phyloP scores from a whole-genome alignment of 1,140 invertebrate genomes.

The Cherax quadricarinatus region DNA sequence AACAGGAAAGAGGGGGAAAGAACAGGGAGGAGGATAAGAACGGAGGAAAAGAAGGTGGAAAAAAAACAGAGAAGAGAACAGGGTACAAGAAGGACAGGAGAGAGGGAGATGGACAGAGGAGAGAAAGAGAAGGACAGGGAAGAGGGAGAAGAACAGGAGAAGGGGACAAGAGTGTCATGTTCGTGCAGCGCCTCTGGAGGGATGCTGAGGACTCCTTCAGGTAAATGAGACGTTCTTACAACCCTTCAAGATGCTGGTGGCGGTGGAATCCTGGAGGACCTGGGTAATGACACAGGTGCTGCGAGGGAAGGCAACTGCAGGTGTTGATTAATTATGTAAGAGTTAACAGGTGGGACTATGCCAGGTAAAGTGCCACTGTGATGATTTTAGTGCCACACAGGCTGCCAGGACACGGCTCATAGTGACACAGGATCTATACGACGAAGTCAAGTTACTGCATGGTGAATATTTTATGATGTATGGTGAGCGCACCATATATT shows the following conservation, averaged over 20 bases:
- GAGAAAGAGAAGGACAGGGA: too few relatives aligned
- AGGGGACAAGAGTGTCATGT: neutral
- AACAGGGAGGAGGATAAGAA: neutral
- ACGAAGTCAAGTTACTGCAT: too few relatives aligned
- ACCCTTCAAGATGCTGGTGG: neutral
- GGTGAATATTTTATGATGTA: too few relatives aligned
- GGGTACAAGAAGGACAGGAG: neutral
- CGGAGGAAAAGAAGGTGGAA: too few relatives aligned
- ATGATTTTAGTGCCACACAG: neutral
- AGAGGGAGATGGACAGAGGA: too few relatives aligned
- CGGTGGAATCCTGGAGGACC: neutral
- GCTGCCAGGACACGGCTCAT: neutral
- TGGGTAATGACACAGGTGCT: neutral
- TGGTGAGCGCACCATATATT: too few relatives aligned
- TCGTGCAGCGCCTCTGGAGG: neutral
- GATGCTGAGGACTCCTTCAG: slow-evolving; percentile 7
- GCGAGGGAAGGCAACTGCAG: neutral
- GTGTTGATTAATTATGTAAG: neutral
- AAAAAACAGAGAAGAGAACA: too few relatives aligned
- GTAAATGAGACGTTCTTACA: slow-evolving; percentile 26
- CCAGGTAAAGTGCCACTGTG: neutral
- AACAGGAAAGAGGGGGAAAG: neutral
- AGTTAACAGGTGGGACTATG: neutral
- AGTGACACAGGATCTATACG: neutral
- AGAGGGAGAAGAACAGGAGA: too few relatives aligned